phyloP scores from a whole-genome alignment of 2,888 invertebrate genomes.

The Tachina lurida region DNA sequence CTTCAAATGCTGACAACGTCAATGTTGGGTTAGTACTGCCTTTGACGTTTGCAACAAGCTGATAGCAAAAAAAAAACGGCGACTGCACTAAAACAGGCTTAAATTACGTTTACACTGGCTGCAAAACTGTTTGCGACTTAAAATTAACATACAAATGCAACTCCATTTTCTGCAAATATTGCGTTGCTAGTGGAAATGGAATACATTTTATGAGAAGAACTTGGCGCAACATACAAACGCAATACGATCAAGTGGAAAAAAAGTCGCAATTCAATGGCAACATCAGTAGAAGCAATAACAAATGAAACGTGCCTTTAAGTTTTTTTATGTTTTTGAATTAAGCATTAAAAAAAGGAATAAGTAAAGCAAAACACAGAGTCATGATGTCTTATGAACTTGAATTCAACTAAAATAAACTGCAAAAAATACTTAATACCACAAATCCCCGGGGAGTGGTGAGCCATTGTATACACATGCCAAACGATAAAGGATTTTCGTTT shows the following conservation, averaged over 20 bases:
- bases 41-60: conserved; percentile 55
- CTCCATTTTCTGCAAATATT: neutral
- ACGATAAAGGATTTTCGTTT: conserved; percentile 27
- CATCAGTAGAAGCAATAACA: conserved; percentile 63
- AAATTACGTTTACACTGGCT: conserved; percentile 15
- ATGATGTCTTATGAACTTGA: conserved; percentile 68
- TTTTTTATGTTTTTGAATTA: conserved; percentile 28
- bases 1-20: conserved; percentile 52
- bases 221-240: conserved; percentile 31
- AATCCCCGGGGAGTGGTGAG: conserved; percentile 57
- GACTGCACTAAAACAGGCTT: conserved; percentile 8
- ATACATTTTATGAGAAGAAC: conserved; percentile 32
- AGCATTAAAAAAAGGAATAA: conserved; percentile 36
- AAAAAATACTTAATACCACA: conserved; percentile 25
- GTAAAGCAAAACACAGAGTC: conserved; percentile 41
- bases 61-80: conserved; percentile 1
- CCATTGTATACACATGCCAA: conserved; percentile 36
- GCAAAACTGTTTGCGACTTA: neutral
- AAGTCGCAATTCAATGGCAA: conserved; percentile 42
- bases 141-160: neutral
- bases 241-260: conserved; percentile 18
- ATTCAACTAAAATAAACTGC: conserved; percentile 52
- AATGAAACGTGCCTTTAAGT: conserved; percentile 68
- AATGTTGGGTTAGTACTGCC: conserved; percentile 60
- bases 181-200: neutral